Evolutionary conservation across 2,888 invertebrate genomes (phyloP).

Genomic region (Dinocampus coccinellae): DNA sequence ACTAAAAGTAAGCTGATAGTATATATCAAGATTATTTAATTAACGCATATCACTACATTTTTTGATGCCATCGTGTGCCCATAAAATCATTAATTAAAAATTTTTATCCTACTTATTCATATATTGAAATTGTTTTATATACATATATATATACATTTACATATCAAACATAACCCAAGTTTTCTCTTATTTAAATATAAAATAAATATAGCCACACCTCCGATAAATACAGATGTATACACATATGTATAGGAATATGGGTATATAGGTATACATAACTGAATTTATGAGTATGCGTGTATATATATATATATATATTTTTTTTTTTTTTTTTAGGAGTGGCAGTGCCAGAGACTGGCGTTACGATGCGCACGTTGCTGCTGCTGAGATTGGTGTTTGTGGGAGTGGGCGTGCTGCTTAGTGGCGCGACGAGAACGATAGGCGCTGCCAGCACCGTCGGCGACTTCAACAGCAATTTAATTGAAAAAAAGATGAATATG

Average conservation of each 20-base stretch:
- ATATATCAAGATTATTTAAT: neutral
- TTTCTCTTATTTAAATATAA: constrained; percentile 7
- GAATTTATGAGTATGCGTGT: neutral
- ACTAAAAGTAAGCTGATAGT: too few species aligned
- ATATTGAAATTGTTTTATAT: neutral
- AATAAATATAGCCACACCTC: constrained; percentile 17
- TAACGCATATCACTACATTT: neutral
- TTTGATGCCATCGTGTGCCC: neutral
- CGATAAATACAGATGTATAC: neutral
- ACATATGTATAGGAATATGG: too few species aligned
- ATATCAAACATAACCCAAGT: neutral
- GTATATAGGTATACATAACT: neutral
- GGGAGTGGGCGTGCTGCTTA: constrained; percentile 65
- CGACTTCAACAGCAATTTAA: constrained; percentile 70
- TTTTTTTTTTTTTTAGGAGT: constrained; percentile 65
- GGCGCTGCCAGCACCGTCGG: constrained; percentile 10
- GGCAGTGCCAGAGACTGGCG: constrained; percentile 62
- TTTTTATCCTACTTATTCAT: neutral
- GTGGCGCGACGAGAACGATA: constrained; percentile 39
- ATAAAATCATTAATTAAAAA: neutral
- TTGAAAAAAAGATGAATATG: constrained; percentile 54
- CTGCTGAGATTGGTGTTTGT: constrained; percentile 66
- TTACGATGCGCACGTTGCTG: constrained; percentile 68
- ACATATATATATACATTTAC: neutral
- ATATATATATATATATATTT: too few species aligned